Evolutionary conservation across 2,113 vertebrate species (phyloP).

Genomic region (Bungarus multicinctus): DNA sequence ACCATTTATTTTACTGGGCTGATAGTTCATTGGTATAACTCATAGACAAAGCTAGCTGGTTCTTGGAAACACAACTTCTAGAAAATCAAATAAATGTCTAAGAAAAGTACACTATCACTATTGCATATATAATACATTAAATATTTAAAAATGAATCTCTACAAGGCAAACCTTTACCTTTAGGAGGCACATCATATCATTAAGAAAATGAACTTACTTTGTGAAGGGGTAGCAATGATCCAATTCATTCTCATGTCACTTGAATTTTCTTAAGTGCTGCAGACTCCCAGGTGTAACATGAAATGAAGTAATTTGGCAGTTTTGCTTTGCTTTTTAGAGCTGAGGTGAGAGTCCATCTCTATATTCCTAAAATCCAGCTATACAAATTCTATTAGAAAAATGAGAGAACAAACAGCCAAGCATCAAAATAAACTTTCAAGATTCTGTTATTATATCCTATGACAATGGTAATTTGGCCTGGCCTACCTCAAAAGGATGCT

Average conservation of each 20-base stretch:
- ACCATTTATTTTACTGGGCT: not conserved
- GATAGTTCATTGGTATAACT: not conserved
- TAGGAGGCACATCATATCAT: not conserved
- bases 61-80: not conserved
- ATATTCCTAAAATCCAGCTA: not conserved
- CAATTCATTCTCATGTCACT: not conserved
- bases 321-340: not conserved
- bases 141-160: not conserved
- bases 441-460: not conserved
- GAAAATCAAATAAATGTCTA: not conserved
- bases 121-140: not conserved
- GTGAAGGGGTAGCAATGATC: not conserved
- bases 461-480: not conserved
- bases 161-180: not conserved
- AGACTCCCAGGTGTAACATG: not conserved
- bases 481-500: not conserved
- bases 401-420: not conserved
- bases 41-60: not conserved
- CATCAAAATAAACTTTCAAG: not conserved
- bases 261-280: not conserved
- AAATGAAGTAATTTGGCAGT: not conserved
- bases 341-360: not conserved
- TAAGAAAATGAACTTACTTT: not conserved
- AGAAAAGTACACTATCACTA: not conserved
- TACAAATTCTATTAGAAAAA: not conserved